phyloP scores from a whole-genome alignment of 2,797 vertebrate species.

The Gambelia wislizenii region DNA sequence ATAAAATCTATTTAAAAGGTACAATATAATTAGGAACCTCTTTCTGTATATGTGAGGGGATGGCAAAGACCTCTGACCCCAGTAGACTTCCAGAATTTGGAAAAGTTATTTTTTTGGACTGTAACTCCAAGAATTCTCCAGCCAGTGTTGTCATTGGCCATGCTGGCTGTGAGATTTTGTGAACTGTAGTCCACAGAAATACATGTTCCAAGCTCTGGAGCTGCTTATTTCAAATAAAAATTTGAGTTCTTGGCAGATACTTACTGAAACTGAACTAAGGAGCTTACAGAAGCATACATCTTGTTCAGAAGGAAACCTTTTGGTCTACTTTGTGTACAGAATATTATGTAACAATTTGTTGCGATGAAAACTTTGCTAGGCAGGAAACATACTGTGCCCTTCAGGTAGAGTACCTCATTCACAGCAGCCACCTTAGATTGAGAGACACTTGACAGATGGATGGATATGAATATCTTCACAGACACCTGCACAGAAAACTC shows the following conservation, averaged over 20 bases:
- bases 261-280: not conserved
- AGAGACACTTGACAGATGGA: constrained; percentile 54
- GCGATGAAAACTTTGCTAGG: constrained; percentile 28
- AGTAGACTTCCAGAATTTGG: no score
- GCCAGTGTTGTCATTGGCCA: not conserved
- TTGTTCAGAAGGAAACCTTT: constrained; percentile 24
- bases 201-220: no score
- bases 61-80: no score
- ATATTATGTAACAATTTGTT: constrained; percentile 24
- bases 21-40: not conserved
- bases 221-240: not conserved
- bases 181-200: not conserved
- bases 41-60: not conserved
- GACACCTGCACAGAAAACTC: constrained; percentile 35
- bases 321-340: constrained; percentile 9
- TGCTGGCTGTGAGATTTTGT: no score
- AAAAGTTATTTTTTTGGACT: no score
- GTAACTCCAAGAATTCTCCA: no score
- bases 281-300: not conserved
- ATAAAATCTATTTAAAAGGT: not conserved
- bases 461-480: constrained; percentile 42
- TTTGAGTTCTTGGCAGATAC: not conserved
- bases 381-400: constrained; percentile 29
- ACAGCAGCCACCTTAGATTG: constrained; percentile 31
- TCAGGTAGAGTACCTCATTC: constrained; percentile 40